Evolutionary conservation across 2,888 invertebrate species (phyloP).

Genomic region (Acanthoscelides obtectus): DNA sequence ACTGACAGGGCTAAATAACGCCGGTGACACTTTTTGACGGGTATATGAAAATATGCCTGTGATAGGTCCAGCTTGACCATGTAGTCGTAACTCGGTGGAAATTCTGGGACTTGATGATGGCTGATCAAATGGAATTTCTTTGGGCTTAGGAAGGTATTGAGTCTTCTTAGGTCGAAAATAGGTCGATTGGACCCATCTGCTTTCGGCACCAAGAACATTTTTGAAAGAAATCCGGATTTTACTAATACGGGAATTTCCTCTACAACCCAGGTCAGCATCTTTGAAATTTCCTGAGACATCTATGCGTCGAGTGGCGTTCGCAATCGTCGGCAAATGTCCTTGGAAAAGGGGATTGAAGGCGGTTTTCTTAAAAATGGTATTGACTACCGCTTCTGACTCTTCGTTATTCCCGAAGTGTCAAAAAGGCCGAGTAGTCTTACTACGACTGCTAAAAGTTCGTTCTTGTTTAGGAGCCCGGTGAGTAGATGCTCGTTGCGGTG

Average conservation of each 20-base stretch:
- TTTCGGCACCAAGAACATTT: not conserved
- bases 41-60: constrained; percentile 17
- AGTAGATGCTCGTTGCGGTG: too few species aligned
- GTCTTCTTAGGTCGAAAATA: constrained; percentile 16
- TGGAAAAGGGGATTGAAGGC: not conserved
- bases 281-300: constrained; percentile 6
- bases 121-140: not conserved
- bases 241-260: constrained; percentile 4
- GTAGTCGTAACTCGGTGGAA: constrained; percentile 19
- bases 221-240: constrained; percentile 2
- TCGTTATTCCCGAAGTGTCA: too few species aligned
- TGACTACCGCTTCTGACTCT: too few species aligned
- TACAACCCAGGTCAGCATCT: not conserved
- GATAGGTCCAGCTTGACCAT: constrained; percentile 22
- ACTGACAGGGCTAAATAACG: constrained; percentile 15
- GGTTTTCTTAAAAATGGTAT: not conserved
- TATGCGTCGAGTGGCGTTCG: not conserved
- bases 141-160: not conserved
- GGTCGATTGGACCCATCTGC: constrained; percentile 9
- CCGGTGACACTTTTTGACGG: constrained; percentile 6
- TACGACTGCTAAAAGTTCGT: too few species aligned
- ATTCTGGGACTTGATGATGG: constrained; percentile 19
- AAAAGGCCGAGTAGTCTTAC: too few species aligned
- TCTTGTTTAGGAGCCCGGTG: too few species aligned
- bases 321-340: not conserved